These are phyloP conservation scores for Tokudaia tokunoshimensis DNA, from an alignment of 2,797 vertebrate genomes.

Conservation along the genomic window DNA sequence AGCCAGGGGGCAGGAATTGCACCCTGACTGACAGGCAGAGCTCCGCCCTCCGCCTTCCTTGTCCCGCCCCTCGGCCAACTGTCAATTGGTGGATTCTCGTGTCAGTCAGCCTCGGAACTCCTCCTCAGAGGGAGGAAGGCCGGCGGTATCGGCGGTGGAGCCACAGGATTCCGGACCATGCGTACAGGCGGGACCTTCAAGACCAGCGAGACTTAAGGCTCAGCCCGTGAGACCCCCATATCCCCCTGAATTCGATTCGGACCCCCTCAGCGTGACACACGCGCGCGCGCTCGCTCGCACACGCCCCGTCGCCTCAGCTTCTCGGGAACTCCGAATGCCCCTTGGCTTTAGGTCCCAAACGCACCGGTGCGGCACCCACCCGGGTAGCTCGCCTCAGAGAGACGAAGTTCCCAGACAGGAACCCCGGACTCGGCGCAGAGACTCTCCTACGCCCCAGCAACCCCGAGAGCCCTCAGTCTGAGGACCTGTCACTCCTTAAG, in stretches of 20 bases:
- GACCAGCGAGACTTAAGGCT: not conserved
- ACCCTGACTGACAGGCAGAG: not conserved
- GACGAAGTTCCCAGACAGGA: not conserved
- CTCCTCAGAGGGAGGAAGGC: accelerated
- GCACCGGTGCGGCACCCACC: no score
- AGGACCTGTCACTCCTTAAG: not conserved
- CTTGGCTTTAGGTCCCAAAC: not conserved
- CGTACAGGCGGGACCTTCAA: not conserved
- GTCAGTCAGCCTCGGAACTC: not conserved
- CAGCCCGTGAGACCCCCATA: not conserved
- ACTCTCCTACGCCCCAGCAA: no score
- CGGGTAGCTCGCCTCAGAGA: not conserved
- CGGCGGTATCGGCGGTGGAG: accelerated
- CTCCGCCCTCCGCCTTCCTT: not conserved
- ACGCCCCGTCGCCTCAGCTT: not conserved
- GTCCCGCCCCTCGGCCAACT: not conserved
- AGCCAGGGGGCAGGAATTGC: not conserved
- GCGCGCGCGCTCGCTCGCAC: not conserved
- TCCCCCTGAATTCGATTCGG: not conserved
- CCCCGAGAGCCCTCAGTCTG: not conserved
- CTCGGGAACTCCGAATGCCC: not conserved
- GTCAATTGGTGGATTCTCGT: not conserved
- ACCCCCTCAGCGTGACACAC: not conserved
- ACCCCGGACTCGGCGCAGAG: no score
- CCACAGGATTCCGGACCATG: accelerated